Evolutionary conservation across 2,113 vertebrate genomes (phyloP).

Genomic region (Oenanthe oenanthe): DNA sequence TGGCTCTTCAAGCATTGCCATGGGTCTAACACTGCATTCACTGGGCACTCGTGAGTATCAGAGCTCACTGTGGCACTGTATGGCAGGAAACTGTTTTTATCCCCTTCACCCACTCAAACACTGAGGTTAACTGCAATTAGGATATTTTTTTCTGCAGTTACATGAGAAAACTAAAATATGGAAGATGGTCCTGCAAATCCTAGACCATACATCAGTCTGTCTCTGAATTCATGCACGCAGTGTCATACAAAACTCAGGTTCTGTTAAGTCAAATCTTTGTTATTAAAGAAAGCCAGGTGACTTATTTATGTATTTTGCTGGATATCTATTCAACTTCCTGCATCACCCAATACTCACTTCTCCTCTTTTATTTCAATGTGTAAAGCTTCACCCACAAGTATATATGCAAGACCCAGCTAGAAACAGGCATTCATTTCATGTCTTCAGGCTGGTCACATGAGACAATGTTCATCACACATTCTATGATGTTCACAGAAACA

Average conservation of each 20-base stretch:
- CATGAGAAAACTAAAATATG: background rate
- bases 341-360: background rate
- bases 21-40: accelerated
- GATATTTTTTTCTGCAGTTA: background rate
- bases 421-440: background rate
- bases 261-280: background rate
- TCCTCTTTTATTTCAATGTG: background rate
- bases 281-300: background rate
- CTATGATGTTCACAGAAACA: background rate
- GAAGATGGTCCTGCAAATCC: background rate
- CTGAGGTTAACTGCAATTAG: background rate
- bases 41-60: accelerated
- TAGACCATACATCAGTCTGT: background rate
- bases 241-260: background rate
- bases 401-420: background rate
- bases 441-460: background rate
- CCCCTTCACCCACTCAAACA: background rate
- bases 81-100: background rate
- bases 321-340: background rate
- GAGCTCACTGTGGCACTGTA: background rate
- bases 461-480: background rate
- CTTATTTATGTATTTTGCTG: background rate
- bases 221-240: background rate
- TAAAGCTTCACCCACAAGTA: background rate
- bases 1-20: background rate